Percentiles rank a stretch among this genome's conserved stretches.
Conservation (phyloP, 2,888 invertebrate genomes). For the Cryptosula pallasiana region DNA sequence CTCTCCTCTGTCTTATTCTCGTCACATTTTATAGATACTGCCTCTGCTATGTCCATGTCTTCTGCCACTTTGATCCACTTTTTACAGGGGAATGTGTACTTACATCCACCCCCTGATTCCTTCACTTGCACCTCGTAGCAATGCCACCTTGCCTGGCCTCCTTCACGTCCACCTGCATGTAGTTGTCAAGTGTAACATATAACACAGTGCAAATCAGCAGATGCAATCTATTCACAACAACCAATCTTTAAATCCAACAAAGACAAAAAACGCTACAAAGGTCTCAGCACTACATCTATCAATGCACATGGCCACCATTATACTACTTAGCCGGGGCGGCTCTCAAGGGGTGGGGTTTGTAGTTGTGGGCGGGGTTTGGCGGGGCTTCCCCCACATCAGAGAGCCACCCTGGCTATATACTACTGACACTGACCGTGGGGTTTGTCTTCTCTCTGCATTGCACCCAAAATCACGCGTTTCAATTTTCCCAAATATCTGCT, state of each 20-base stretch:
- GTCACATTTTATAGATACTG: slow-evolving; percentile 34
- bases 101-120: slow-evolving; percentile 42
- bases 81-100: slow-evolving; percentile 49
- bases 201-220: no score
- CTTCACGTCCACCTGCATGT: slow-evolving; percentile 32
- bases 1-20: slow-evolving; percentile 44
- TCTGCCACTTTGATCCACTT: slow-evolving; percentile 42
- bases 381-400: no score
- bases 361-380: no score
- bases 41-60: slow-evolving; percentile 34
- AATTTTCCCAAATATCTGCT: slow-evolving; percentile 42
- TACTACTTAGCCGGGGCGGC: no score
- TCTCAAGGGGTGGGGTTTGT: no score
- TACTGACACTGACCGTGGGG: slow-evolving; percentile 37
- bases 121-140: slow-evolving; percentile 47
- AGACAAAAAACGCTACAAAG: no score
- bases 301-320: no score
- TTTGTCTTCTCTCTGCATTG: slow-evolving; percentile 42
- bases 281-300: no score
- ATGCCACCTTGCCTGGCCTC: slow-evolving; percentile 44
- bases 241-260: no score
- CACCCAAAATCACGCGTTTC: slow-evolving; percentile 42
- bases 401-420: slow-evolving; percentile 43
- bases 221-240: no score
- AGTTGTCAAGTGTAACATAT: no score